phyloP scores from a whole-genome alignment of 2,797 vertebrate species.

The Chelon labrosus region DNA sequence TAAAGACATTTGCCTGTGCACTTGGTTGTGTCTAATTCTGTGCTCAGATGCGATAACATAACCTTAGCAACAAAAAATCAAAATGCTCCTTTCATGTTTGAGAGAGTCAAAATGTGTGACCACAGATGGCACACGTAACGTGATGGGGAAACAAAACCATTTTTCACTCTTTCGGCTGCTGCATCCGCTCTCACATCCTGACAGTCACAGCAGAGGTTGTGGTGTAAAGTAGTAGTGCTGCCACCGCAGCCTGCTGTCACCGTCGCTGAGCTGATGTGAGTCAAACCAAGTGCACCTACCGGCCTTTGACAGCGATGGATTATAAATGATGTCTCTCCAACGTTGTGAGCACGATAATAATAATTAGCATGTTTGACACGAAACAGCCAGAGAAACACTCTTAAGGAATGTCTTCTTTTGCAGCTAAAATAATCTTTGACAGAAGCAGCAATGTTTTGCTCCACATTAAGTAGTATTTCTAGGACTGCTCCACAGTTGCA shows the following conservation, averaged over 20 bases:
- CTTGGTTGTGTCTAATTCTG: neutral
- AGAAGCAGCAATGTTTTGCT: neutral
- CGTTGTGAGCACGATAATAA: neutral
- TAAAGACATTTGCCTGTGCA: neutral
- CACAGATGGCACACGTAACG: slow-evolving; percentile 6
- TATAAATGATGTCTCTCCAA: neutral
- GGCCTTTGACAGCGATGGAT: slow-evolving; percentile 21
- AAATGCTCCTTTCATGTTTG: neutral
- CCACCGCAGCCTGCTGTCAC: slow-evolving; percentile 11
- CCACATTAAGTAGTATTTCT: neutral
- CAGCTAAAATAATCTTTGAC: neutral
- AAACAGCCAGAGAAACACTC: neutral
- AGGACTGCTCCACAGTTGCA: too few relatives aligned
- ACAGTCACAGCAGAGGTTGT: slow-evolving; percentile 14
- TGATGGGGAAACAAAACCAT: neutral
- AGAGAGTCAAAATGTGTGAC: slow-evolving; percentile 24
- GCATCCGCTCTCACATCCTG: slow-evolving; percentile 32
- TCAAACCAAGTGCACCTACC: slow-evolving; percentile 13
- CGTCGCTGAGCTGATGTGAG: slow-evolving; percentile 6
- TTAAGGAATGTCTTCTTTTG: neutral
- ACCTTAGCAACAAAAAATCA: too few relatives aligned
- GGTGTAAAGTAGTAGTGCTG: slow-evolving; percentile 15
- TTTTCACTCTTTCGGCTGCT: slow-evolving; percentile 21
- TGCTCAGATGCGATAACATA: neutral
- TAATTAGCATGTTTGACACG: neutral